These are phyloP conservation scores for Pyrocephalus nanus DNA, from an alignment of 2,797 vertebrate genomes.

Conservation along the genomic window DNA sequence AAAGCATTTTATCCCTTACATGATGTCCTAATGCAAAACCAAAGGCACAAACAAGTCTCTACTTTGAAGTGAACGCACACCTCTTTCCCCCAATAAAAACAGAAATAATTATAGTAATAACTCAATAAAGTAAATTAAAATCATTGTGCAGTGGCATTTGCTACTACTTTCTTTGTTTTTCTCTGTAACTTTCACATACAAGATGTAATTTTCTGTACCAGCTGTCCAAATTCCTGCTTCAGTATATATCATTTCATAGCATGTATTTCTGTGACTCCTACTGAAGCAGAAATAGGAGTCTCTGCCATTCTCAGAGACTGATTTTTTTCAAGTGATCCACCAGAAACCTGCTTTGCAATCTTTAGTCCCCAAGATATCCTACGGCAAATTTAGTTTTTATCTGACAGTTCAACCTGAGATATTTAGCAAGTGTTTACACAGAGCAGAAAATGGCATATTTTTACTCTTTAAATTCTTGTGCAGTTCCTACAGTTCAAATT, in stretches of 20 bases:
- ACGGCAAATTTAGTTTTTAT: neutral
- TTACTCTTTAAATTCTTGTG: neutral
- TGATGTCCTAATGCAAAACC: neutral
- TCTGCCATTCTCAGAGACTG: neutral
- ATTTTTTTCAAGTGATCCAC: neutral
- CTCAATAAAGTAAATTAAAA: neutral
- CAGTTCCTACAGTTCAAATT: neutral
- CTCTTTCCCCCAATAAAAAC: neutral
- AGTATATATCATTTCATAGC: neutral
- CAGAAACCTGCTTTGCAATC: neutral
- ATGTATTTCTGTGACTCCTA: neutral
- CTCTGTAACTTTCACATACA: neutral
- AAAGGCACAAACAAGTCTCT: neutral
- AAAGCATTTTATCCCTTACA: neutral
- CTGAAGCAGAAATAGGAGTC: neutral
- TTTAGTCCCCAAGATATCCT: neutral
- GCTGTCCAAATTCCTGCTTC: neutral
- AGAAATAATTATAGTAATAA: neutral
- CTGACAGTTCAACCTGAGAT: neutral
- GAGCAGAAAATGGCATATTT: neutral
- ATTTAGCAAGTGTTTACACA: neutral
- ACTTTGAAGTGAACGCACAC: neutral
- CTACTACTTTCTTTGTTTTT: neutral
- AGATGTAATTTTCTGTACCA: neutral
- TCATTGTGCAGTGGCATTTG: neutral